Evolutionary conservation across 2,888 invertebrate species (phyloP).

Genomic region (Ptychoptera albimana): DNA sequence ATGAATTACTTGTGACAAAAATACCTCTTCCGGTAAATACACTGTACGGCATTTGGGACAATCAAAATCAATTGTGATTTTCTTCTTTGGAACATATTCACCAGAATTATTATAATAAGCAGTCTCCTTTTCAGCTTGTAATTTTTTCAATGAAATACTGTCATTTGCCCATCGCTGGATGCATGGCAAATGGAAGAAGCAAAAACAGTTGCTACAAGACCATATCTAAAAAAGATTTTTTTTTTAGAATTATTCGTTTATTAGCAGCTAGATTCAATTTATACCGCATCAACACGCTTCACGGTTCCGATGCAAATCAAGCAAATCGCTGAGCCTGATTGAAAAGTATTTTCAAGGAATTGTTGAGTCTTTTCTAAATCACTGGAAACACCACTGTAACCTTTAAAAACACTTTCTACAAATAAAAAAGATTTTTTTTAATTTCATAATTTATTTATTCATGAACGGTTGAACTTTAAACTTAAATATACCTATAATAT

Average conservation of each 20-base stretch:
- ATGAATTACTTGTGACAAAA: background rate
- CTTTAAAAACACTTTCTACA: slow-evolving; percentile 33
- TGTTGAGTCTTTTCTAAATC: slow-evolving; percentile 45
- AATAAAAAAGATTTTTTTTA: slow-evolving; percentile 3
- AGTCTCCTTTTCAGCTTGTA: slow-evolving; percentile 35
- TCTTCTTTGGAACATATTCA: slow-evolving; percentile 26
- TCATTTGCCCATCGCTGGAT: slow-evolving; percentile 88
- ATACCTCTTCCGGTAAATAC: slow-evolving; percentile 39
- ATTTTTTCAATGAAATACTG: slow-evolving; percentile 55
- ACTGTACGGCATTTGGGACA: slow-evolving; percentile 79
- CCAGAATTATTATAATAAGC: slow-evolving; percentile 27
- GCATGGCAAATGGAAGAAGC: slow-evolving; percentile 74
- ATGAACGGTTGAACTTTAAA: background rate
- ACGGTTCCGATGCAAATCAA: slow-evolving; percentile 81
- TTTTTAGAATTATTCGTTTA: slow-evolving; percentile 4
- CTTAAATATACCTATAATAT: slow-evolving; percentile 32
- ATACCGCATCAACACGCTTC: slow-evolving; percentile 56
- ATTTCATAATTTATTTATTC: background rate
- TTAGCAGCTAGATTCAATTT: slow-evolving; percentile 8
- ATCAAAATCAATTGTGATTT: slow-evolving; percentile 41
- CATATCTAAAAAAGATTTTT: slow-evolving; percentile 43
- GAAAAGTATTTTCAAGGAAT: slow-evolving; percentile 61
- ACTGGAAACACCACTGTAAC: slow-evolving; percentile 31
- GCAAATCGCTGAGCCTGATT: slow-evolving; percentile 68
- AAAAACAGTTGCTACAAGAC: slow-evolving; percentile 71